Conservation (phyloP, 2,113 vertebrate genomes). For the Lontra canadensis region DNA sequence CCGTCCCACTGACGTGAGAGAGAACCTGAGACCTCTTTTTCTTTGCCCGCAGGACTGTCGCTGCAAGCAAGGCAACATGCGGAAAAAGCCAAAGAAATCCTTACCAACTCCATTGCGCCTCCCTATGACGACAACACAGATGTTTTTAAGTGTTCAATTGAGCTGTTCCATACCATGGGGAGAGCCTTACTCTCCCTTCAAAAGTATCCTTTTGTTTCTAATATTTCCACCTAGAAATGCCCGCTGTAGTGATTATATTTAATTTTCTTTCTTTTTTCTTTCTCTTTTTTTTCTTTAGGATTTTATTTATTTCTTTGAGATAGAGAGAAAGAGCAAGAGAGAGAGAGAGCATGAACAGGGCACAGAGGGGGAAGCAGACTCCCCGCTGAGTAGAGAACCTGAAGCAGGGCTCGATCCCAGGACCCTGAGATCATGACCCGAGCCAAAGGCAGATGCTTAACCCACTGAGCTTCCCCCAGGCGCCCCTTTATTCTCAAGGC, state of each 20-base stretch:
- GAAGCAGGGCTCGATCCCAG: too few relatives aligned
- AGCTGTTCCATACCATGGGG: slow-evolving; percentile 80
- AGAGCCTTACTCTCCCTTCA: slow-evolving; percentile 77
- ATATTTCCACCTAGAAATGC: background rate
- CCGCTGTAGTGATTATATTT: background rate
- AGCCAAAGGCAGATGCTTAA: too few relatives aligned
- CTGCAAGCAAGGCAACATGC: slow-evolving; percentile 68
- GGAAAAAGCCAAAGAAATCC: slow-evolving; percentile 70
- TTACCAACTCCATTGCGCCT: slow-evolving; percentile 36
- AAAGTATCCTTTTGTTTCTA: slow-evolving; percentile 81
- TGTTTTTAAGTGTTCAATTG: slow-evolving; percentile 82
- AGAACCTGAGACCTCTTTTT: background rate
- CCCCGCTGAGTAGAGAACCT: too few relatives aligned
- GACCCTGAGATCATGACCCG: too few relatives aligned
- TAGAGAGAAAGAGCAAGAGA: too few relatives aligned
- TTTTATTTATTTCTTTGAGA: too few relatives aligned
- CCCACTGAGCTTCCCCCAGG: too few relatives aligned
- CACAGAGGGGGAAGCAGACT: too few relatives aligned
- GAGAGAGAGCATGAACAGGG: too few relatives aligned
- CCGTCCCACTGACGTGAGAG: background rate
- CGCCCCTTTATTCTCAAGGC: background rate
- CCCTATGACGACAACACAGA: slow-evolving; percentile 72
- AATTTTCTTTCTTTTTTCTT: background rate
- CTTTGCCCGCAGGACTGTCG: slow-evolving; percentile 46
- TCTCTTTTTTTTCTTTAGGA: too few relatives aligned